Percentiles rank a stretch among this genome's conserved stretches.
phyloP scores from a whole-genome alignment of 2,113 vertebrate genomes.

The Parotia lawesii region DNA sequence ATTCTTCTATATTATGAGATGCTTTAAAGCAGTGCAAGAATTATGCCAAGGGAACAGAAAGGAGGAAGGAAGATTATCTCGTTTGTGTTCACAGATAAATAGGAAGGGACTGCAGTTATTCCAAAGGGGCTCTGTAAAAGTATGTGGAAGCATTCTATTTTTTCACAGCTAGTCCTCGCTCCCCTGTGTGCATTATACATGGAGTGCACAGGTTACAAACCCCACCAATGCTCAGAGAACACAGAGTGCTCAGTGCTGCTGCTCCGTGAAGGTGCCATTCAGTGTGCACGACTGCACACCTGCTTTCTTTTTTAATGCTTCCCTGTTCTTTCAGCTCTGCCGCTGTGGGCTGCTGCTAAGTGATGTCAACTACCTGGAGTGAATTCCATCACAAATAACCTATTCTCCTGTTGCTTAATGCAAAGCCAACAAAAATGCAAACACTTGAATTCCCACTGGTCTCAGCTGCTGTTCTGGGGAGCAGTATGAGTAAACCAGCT shows the following conservation, averaged over 20 bases:
- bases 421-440: background rate
- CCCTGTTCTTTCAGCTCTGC: background rate
- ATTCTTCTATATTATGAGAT: background rate
- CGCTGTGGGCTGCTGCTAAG: background rate
- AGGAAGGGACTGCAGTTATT: background rate
- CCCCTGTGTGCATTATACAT: background rate
- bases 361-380: background rate
- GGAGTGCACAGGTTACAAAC: background rate
- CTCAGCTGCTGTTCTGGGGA: background rate
- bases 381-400: background rate
- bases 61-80: background rate
- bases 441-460: background rate
- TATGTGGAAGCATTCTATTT: background rate
- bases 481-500: background rate
- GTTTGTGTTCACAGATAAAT: background rate
- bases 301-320: background rate
- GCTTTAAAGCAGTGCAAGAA: background rate
- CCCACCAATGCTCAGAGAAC: background rate
- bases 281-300: fast-evolving
- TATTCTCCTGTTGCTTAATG: background rate
- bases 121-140: background rate
- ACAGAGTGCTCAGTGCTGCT: background rate
- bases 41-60: background rate
- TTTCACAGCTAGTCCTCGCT: background rate
- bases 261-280: background rate